A percentile compares a stretch with the other conserved stretches of the same genome.
These are phyloP conservation scores for Meta bourneti DNA, from an alignment of 2,888 invertebrate genomes.

Conservation along the genomic window DNA sequence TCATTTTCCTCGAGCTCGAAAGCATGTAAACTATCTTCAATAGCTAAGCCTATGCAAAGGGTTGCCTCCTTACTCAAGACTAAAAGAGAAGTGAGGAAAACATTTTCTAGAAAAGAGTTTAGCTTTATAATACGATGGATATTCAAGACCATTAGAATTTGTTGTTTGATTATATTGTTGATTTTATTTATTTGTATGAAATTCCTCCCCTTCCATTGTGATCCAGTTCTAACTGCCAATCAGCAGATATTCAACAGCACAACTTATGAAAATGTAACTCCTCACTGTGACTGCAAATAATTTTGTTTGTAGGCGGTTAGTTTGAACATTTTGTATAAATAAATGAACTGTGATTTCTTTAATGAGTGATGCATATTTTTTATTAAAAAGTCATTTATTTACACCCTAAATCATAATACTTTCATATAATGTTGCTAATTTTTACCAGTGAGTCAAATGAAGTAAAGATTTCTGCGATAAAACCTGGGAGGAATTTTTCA, in stretches of 20 bases:
- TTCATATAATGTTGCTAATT: slow-evolving; percentile 12
- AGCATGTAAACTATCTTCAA: no score
- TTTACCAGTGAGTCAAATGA: neutral
- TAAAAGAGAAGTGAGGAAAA: no score
- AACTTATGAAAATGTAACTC: slow-evolving; percentile 2
- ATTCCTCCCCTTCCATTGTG: no score
- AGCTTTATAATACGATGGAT: no score
- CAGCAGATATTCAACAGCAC: slow-evolving; percentile 14
- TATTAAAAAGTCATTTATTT: neutral
- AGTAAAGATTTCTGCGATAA: neutral
- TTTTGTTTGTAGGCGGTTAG: slow-evolving; percentile 70
- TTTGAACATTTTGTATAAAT: slow-evolving; percentile 56
- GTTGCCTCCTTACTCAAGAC: no score
- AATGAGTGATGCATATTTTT: slow-evolving; percentile 5
- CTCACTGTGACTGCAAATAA: slow-evolving; percentile 58
- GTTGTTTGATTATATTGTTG: no score
- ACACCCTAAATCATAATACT: neutral
- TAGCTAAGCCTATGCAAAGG: no score
- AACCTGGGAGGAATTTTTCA: slow-evolving; percentile 38
- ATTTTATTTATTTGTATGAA: no score
- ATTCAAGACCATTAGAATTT: no score
- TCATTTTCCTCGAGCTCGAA: no score
- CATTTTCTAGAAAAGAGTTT: no score
- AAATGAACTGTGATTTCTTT: slow-evolving; percentile 42
- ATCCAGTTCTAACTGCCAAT: neutral